Percentiles rank a stretch among this genome's conserved stretches.
Conservation (phyloP, 2,797 vertebrate genomes). For the Danio aesculapii region DNA sequence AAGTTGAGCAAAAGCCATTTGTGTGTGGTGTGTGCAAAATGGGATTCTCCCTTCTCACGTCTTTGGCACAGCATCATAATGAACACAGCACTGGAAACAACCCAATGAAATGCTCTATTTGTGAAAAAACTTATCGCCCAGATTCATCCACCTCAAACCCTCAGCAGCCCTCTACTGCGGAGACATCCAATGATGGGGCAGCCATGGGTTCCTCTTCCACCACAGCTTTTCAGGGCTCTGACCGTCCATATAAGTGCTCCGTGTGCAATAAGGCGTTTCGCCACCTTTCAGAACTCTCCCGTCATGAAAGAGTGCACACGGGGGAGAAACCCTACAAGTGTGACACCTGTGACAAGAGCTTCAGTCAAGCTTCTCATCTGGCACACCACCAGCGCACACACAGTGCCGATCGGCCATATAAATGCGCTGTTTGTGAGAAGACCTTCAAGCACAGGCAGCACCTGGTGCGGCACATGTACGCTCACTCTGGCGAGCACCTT, state of each 20-base stretch:
- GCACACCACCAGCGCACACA: conserved; percentile 97
- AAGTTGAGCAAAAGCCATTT: conserved; percentile 97
- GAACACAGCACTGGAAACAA: conserved; percentile 88
- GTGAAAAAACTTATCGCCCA: conserved; percentile 94
- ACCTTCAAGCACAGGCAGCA: conserved; percentile 97
- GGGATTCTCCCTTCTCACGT: conserved; percentile 96
- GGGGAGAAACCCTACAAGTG: conserved; percentile 97
- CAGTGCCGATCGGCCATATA: conserved; percentile 95
- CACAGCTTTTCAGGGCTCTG: conserved; percentile 72
- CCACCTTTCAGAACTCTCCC: conserved; percentile 93
- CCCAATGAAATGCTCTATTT: conserved; percentile 95
- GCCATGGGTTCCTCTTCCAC: conserved; percentile 76
- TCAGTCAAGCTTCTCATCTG: conserved; percentile 96
- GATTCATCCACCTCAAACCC: conserved; percentile 79
- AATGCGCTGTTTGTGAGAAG: conserved; percentile 95
- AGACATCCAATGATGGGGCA: conserved; percentile 75
- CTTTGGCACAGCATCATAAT: conserved; percentile 93
- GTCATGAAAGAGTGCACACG: conserved; percentile 94
- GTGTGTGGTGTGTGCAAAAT: conserved; percentile 97
- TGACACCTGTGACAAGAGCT: conserved; percentile 95
- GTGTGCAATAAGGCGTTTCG: conserved; percentile 97
- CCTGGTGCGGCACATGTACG: conserved; percentile 97
- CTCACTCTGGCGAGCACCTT: conserved; percentile 93
- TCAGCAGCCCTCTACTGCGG: conserved; percentile 80
- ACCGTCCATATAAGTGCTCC: conserved; percentile 94